Conservation (phyloP, 1,140 invertebrate genomes). For the Drosophila subobscura region DNA sequence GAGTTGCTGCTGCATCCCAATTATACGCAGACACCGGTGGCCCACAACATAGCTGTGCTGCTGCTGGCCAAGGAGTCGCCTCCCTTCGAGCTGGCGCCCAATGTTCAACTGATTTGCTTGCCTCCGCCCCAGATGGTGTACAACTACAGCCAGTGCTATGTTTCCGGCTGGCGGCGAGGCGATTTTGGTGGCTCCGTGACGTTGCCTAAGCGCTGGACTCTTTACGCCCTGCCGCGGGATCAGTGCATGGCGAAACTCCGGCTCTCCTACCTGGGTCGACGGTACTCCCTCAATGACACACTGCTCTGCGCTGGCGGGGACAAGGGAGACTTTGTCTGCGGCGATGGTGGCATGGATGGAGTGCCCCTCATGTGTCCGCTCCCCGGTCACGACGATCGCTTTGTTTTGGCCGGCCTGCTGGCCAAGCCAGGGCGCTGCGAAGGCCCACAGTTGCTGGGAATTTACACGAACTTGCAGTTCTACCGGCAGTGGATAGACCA, state of each 20-base stretch:
- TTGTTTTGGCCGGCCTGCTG: slow-evolving; percentile 50
- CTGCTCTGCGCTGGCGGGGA: slow-evolving; percentile 59
- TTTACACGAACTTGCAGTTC: slow-evolving; percentile 53
- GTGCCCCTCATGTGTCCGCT: slow-evolving; percentile 61
- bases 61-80: slow-evolving; percentile 13
- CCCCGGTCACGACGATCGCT: slow-evolving; percentile 40
- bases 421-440: slow-evolving; percentile 53
- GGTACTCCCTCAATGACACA: slow-evolving; percentile 47
- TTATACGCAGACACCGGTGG: slow-evolving; percentile 46
- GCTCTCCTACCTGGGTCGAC: slow-evolving; percentile 46
- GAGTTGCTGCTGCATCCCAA: slow-evolving; percentile 55
- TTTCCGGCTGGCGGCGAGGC: slow-evolving; percentile 48
- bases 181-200: slow-evolving; percentile 37
- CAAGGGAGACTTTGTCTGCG: slow-evolving; percentile 56
- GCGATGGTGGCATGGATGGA: slow-evolving; percentile 35
- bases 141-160: slow-evolving; percentile 62
- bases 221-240: slow-evolving; percentile 52
- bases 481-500: slow-evolving; percentile 63
- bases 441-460: slow-evolving; percentile 51
- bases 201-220: slow-evolving; percentile 49
- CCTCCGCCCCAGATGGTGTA: slow-evolving; percentile 45
- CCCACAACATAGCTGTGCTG: slow-evolving; percentile 55
- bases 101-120: slow-evolving; percentile 56
- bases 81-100: slow-evolving; percentile 36
- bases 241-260: slow-evolving; percentile 59